Evolutionary conservation across 2,888 invertebrate genomes (phyloP).

Genomic region (Drosophila acutilabella): DNA sequence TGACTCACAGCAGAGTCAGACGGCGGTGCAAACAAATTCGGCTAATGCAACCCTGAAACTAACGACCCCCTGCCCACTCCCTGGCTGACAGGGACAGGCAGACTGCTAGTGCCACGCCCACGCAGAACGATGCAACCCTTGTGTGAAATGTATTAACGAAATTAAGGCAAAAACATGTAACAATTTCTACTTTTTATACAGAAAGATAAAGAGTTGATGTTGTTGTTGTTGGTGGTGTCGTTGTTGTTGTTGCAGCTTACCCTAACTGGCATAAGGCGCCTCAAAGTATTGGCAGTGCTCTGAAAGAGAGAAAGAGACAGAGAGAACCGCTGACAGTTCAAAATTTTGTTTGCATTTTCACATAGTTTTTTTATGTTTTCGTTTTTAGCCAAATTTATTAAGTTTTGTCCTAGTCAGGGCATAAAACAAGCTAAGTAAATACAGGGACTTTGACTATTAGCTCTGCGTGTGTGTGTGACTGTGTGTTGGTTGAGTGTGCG

Average conservation of each 20-base stretch:
- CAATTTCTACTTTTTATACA: slow-evolving; percentile 12
- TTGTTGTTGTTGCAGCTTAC: slow-evolving; percentile 77
- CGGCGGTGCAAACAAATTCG: slow-evolving; percentile 77
- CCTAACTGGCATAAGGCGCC: slow-evolving; percentile 84
- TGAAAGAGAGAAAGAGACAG: slow-evolving; percentile 77
- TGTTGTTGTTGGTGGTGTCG: slow-evolving; percentile 34
- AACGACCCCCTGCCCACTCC: neutral
- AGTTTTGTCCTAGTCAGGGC: slow-evolving; percentile 48
- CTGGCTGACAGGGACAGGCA: neutral
- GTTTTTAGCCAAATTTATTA: slow-evolving; percentile 52
- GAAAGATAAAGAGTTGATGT: slow-evolving; percentile 42
- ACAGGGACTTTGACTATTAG: slow-evolving; percentile 19
- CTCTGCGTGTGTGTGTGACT: slow-evolving; percentile 7
- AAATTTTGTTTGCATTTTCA: slow-evolving; percentile 56
- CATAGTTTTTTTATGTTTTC: slow-evolving; percentile 15
- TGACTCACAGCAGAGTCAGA: slow-evolving; percentile 42
- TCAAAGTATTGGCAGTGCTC: slow-evolving; percentile 78
- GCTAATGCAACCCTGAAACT: slow-evolving; percentile 57
- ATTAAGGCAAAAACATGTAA: slow-evolving; percentile 55
- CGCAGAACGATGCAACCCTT: slow-evolving; percentile 47
- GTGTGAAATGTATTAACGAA: slow-evolving; percentile 57
- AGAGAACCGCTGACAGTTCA: slow-evolving; percentile 72
- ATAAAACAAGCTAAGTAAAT: slow-evolving; percentile 46
- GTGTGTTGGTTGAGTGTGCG: slow-evolving; percentile 5
- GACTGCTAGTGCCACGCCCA: slow-evolving; percentile 25